Percentiles rank a stretch among this genome's conserved stretches.
Evolutionary conservation across 2,888 invertebrate genomes (phyloP).

Genomic region (Caenorhabditis sinica): DNA sequence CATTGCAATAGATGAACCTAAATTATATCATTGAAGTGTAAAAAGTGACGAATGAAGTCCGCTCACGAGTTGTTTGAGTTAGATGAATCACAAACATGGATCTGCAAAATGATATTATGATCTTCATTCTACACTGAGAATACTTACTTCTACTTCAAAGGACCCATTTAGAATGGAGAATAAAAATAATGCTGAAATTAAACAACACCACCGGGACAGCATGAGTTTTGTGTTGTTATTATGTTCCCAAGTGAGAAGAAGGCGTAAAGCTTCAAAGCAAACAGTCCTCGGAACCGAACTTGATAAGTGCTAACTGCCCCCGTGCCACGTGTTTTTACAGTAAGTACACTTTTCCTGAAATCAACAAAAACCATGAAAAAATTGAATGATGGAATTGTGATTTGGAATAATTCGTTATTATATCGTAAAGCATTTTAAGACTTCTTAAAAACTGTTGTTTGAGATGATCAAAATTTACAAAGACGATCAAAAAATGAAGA

Average conservation of each 20-base stretch:
- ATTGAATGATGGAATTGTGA: conserved; percentile 22
- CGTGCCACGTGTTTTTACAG: background rate
- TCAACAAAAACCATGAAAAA: conserved; percentile 13
- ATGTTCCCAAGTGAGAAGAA: conserved; percentile 10
- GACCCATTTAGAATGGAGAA: conserved; percentile 27
- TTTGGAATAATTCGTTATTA: background rate
- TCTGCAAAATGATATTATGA: conserved; percentile 10
- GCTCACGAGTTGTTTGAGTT: conserved; percentile 75
- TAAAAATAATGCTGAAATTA: background rate
- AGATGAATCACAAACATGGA: conserved; percentile 70
- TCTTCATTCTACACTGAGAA: background rate
- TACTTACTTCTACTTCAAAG: conserved; percentile 35
- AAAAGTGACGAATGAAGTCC: background rate
- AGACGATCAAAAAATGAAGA: conserved; percentile 33
- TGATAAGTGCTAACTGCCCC: conserved; percentile 10
- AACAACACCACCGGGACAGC: conserved; percentile 18
- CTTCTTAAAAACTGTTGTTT: conserved; percentile 38
- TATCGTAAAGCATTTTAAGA: conserved; percentile 3
- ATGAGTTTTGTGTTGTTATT: background rate
- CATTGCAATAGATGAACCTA: conserved; percentile 79
- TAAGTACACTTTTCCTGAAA: conserved; percentile 43
- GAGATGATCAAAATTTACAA: conserved; percentile 31
- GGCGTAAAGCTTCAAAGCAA: conserved; percentile 26
- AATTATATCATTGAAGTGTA: conserved; percentile 17
- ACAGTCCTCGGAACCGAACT: conserved; percentile 21